Percentiles rank a stretch among this genome's conserved stretches.
phyloP scores from a whole-genome alignment of 1,140 invertebrate genomes.

The Drosophila santomea region DNA sequence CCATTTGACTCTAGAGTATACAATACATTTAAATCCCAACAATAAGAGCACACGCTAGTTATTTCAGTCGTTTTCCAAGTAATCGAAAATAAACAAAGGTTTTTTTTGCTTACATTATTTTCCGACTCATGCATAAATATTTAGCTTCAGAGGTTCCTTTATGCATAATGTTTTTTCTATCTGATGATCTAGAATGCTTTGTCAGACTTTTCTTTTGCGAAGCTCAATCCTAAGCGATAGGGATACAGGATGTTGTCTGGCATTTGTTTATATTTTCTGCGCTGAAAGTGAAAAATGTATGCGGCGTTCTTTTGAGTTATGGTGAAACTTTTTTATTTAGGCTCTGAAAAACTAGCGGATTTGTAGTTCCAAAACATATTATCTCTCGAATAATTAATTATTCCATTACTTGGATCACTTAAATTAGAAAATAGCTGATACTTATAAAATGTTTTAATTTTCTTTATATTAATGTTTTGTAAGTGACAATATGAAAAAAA shows the following conservation, averaged over 20 bases:
- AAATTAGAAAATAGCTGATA: no score
- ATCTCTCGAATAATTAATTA: no score
- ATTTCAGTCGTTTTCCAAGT: conserved; percentile 37
- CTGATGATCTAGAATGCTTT: background rate
- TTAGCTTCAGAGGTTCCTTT: conserved; percentile 35
- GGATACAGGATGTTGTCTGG: conserved; percentile 8
- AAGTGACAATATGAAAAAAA: no score
- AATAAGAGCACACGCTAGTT: background rate
- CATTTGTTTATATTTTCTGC: background rate
- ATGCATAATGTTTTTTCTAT: conserved; percentile 1
- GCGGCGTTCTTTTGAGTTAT: background rate
- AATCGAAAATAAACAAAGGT: conserved; percentile 52
- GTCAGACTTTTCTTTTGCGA: background rate
- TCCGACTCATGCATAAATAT: conserved; percentile 71
- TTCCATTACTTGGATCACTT: no score
- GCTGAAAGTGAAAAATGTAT: no score
- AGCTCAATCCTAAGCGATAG: background rate
- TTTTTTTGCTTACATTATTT: conserved; percentile 55
- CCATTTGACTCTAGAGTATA: background rate
- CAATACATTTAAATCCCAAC: conserved; percentile 7
- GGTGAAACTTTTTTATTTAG: background rate
- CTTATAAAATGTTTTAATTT: no score
- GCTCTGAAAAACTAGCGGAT: background rate
- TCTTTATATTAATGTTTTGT: no score
- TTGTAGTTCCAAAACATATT: background rate